phyloP scores from a whole-genome alignment of 2,797 vertebrate genomes.

The Mionectes olivaceus region DNA sequence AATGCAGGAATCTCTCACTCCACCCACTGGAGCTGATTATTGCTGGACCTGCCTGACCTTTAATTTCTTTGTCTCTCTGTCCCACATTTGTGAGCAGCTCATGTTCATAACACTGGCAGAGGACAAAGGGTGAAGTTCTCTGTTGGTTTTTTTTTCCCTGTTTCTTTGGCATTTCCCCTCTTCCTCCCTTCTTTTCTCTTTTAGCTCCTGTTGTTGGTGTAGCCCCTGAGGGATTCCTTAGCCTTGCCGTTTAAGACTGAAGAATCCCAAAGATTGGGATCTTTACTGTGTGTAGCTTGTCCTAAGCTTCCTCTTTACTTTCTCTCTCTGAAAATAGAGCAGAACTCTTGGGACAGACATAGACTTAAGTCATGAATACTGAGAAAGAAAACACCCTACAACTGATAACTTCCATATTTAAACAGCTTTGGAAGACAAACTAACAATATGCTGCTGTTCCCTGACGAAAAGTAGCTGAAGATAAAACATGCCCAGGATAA shows the following conservation, averaged over 20 bases:
- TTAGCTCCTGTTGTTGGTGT: not conserved
- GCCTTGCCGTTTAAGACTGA: not conserved
- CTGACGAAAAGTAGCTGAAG: not conserved
- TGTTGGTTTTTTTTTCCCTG: not conserved
- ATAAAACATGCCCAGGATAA: not conserved
- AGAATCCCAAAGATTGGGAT: not conserved
- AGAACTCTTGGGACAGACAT: not conserved
- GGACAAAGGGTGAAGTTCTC: not conserved
- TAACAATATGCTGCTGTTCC: not conserved
- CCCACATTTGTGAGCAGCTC: not conserved
- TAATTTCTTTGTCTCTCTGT: not conserved
- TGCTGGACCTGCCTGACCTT: not conserved
- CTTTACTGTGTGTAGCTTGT: not conserved
- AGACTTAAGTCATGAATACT: not conserved
- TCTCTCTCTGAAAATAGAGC: not conserved
- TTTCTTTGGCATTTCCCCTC: not conserved
- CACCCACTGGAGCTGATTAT: not conserved
- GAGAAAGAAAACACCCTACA: not conserved
- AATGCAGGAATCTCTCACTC: not conserved
- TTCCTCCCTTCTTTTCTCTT: not conserved
- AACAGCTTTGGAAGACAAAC: constrained; percentile 10
- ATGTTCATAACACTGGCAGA: not conserved
- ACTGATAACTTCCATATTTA: not conserved
- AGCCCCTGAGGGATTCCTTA: constrained; percentile 1
- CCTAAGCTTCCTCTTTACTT: not conserved